Base-by-base conservation (phyloP, 92 coral and sea anemone genomes). In the Heliopora coerulea region DNA sequence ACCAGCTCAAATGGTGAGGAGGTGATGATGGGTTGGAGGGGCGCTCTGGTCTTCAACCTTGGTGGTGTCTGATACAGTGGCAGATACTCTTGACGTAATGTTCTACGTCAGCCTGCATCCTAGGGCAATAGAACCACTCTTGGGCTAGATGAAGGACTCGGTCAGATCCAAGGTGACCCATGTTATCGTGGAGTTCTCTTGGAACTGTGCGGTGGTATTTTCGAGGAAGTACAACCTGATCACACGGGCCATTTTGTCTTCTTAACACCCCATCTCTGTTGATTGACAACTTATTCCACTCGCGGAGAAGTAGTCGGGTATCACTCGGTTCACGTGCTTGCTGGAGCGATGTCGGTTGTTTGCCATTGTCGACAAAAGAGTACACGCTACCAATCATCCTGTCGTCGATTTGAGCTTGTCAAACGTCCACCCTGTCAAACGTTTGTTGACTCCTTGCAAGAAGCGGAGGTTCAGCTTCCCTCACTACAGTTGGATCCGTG, bases 111-210 rank as follows among this genome's bases (percentile, higher is more conserved):
- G 54, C 56, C 25, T 79, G 56, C 83, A 81, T 86, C 48, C 66
- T 54, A 13, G 83, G 89, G 73, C 86, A 84, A 58, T 61, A 81
- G 52, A 81, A 81, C 18, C 85, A 66, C 15, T 74, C 72, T 19
- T 59, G 24, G 20, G 62, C 42, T 19, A 82, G 68, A 21, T 65
- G 73, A 26, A 82, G 65, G 8, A 59, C 73, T 56, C 62, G 59
- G 30, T 49, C 85, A 13, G 59, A 46, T 12, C 80, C 85, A 23
- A 73, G 64, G 18, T 81, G 80, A 30, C 78, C 86, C 41, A 76
- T 20, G 28, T 59, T 40, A 57, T 67, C 73, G 62, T 74, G 81
- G 19, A 66, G 70, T 32, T 67, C 70, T 13, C 35, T 59, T 20
- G 75, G 44, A 18, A 68, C 78, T 2, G 39, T 65, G 23, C 19